phyloP scores from a whole-genome alignment of 2,888 invertebrate genomes.

The Biston betularia region DNA sequence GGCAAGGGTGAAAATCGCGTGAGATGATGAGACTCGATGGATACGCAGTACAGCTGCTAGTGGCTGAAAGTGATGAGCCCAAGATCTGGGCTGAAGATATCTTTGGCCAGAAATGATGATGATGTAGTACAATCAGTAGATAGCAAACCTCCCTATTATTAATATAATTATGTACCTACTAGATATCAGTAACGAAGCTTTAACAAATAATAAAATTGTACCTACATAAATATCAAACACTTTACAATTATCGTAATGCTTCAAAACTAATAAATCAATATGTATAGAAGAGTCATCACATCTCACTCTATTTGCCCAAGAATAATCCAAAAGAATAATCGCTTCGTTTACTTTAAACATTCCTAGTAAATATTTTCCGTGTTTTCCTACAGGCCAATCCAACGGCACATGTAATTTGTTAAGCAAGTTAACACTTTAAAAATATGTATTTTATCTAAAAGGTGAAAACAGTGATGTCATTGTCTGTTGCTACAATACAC shows the following conservation, averaged over 20 bases:
- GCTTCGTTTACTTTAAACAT: slow-evolving; percentile 13
- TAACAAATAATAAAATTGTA: no score
- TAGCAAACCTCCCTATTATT: background rate
- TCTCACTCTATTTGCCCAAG: background rate
- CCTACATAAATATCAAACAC: background rate
- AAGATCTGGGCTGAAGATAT: no score
- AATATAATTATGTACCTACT: background rate
- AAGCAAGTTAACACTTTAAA: slow-evolving; percentile 38
- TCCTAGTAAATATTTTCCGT: slow-evolving; percentile 7
- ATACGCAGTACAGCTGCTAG: no score
- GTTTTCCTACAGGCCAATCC: slow-evolving; percentile 31
- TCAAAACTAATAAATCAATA: slow-evolving; percentile 8
- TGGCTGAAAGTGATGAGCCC: no score
- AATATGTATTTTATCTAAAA: slow-evolving; percentile 49
- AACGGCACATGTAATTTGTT: slow-evolving; percentile 30
- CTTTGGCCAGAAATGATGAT: no score
- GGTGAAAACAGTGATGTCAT: slow-evolving; percentile 71
- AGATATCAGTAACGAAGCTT: background rate
- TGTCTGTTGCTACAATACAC: slow-evolving; percentile 65
- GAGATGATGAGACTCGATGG: no score
- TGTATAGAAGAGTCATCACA: slow-evolving; percentile 3
- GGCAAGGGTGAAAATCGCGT: no score
- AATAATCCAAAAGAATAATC: slow-evolving; percentile 18
- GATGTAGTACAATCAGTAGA: no score
- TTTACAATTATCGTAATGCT: background rate